Percentiles rank a stretch among this genome's conserved stretches.
Evolutionary conservation across 2,113 vertebrate genomes (phyloP).

Genomic region (Cyanoderma ruficeps): DNA sequence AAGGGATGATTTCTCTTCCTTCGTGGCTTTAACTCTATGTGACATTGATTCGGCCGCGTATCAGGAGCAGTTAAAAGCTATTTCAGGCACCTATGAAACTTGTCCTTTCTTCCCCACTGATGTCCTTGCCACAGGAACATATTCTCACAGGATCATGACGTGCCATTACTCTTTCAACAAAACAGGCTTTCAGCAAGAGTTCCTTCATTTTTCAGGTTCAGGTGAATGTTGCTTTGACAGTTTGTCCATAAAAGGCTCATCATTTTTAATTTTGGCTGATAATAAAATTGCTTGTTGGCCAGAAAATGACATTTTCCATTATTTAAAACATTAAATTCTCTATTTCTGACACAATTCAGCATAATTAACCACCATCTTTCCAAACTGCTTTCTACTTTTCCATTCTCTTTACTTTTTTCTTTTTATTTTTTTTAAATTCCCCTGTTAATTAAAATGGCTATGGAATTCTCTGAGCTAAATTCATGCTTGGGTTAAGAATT

Average conservation of each 20-base stretch:
- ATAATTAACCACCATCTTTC: not conserved
- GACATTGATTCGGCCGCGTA: not conserved
- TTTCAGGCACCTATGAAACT: not conserved
- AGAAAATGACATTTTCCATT: not conserved
- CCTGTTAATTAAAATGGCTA: not conserved
- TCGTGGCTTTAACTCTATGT: not conserved
- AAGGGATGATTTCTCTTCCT: not conserved
- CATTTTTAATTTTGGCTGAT: not conserved
- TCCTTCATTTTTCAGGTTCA: not conserved
- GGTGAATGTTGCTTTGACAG: not conserved
- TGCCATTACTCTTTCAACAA: not conserved
- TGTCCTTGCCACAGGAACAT: not conserved
- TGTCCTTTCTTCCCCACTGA: not conserved
- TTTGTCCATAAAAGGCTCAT: not conserved
- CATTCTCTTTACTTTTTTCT: not conserved
- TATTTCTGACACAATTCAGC: not conserved
- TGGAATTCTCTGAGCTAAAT: not conserved
- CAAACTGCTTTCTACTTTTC: not conserved
- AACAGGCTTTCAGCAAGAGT: not conserved
- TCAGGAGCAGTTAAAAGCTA: not conserved
- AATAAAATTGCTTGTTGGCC: not conserved
- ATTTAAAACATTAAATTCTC: not conserved
- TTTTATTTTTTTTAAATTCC: accelerated
- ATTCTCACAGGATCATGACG: not conserved
- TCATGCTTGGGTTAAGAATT: not conserved